A percentile compares a stretch with the other conserved stretches of the same genome.
Conservation (phyloP, 1,140 invertebrate genomes). For the Calephelis virginiensis region DNA sequence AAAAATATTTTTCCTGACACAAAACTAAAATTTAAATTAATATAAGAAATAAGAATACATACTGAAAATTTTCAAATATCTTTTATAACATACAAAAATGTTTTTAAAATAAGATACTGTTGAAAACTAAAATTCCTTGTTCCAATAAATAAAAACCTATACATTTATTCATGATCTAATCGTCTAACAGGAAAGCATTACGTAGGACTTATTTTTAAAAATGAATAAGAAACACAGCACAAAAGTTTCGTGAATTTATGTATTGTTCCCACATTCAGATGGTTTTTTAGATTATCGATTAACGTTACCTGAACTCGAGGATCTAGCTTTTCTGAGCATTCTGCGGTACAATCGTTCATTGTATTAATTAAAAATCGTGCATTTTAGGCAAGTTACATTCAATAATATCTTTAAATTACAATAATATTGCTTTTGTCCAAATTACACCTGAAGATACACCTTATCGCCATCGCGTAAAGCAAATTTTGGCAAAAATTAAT, state of each 20-base stretch:
- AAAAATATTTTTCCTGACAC: too few relatives aligned
- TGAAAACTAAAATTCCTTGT: too few relatives aligned
- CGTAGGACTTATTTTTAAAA: not conserved
- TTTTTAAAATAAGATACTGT: too few relatives aligned
- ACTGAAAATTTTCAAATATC: too few relatives aligned
- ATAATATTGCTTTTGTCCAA: conserved; percentile 33
- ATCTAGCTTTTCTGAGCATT: conserved; percentile 77
- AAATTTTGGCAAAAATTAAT: conserved; percentile 36
- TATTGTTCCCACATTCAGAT: conserved; percentile 28
- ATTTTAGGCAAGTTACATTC: conserved; percentile 56
- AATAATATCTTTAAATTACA: conserved; percentile 32
- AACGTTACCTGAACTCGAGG: conserved; percentile 80
- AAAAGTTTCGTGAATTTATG: conserved; percentile 29
- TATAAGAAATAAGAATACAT: too few relatives aligned
- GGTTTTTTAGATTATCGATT: conserved; percentile 56
- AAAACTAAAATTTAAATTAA: too few relatives aligned
- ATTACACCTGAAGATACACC: conserved; percentile 13
- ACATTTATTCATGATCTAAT: not conserved
- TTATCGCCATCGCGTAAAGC: conserved; percentile 43
- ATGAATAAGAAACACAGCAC: conserved; percentile 26
- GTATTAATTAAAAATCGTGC: conserved; percentile 53
- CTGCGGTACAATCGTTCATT: conserved; percentile 71
- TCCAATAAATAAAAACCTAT: not conserved
- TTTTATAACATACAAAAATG: too few relatives aligned
- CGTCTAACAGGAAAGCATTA: not conserved